These are phyloP conservation scores for Yponomeuta cagnagella DNA, from an alignment of 2,888 invertebrate genomes.

Conservation along the genomic window DNA sequence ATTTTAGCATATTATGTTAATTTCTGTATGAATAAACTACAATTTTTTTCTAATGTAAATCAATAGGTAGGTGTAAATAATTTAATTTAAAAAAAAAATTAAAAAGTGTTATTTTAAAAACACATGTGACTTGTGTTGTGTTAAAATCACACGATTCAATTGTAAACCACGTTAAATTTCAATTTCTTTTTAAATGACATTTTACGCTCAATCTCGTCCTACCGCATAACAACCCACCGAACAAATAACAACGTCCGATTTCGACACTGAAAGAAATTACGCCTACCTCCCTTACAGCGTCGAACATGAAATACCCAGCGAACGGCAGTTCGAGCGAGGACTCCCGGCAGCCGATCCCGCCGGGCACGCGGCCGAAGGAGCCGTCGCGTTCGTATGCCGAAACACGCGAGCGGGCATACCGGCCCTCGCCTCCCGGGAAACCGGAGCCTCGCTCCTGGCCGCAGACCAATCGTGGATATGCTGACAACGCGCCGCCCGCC, in stretches of 20 bases:
- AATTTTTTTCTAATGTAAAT: no score
- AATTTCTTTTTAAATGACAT: neutral
- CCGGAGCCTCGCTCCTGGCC: conserved; percentile 60
- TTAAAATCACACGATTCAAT: no score
- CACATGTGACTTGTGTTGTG: no score
- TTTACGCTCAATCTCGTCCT: neutral
- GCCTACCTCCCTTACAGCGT: conserved; percentile 29
- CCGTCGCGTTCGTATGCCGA: conserved; percentile 34
- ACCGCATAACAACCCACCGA: neutral
- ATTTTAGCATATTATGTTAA: no score
- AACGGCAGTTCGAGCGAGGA: conserved; percentile 61
- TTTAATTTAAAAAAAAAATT: no score
- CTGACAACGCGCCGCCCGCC: conserved; percentile 45
- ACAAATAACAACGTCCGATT: neutral
- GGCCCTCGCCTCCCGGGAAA: conserved; percentile 59
- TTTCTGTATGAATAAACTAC: no score
- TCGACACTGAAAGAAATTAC: neutral
- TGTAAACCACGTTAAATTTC: no score
- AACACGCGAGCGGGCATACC: conserved; percentile 57
- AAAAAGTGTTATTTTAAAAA: no score
- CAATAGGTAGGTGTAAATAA: no score
- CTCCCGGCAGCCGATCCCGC: conserved; percentile 38
- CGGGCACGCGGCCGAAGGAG: conserved; percentile 3
- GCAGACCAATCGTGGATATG: conserved; percentile 54
- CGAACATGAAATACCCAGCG: conserved; percentile 56